Evolutionary conservation across 2,113 vertebrate species (phyloP), one percentile per base, ranked within the genome.

Genomic region (Anoura caudifer): DNA sequence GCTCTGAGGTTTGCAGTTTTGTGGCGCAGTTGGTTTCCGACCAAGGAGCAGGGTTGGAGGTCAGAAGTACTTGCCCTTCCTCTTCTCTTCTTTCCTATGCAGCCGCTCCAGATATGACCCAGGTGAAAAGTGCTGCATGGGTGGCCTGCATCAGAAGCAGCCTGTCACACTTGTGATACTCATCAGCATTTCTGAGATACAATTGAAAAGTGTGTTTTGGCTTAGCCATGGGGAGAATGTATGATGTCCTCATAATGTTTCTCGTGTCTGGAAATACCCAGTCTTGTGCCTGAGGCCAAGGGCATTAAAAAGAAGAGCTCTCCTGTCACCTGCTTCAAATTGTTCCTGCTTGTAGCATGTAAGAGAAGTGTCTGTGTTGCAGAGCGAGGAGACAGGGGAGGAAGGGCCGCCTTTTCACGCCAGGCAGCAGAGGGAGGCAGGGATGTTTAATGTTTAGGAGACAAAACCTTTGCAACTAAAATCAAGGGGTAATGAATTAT

Each of bases 131-230:
- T 26, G 4, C n/a, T 90, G 63, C n/a, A 24, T 31, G 24, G 65
- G 9, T 96, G 15, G 1, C 73, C 15, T 38, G 36, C 61, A 96
- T 88, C 56, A 88, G 90, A 96, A 95, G 54, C 20, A n/a, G 24
- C 5, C 77, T 97, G 79, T 95, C 24, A 81, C 76, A 3, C n/a
- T 3, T 4, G 89, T 82, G 15, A 87, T 73, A 87, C 43, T 41
- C 83, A 82, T 56, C 81, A n/a, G 8, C 59, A 95, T 95, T 80
- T 97, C 91, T 72, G 63, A 98, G 97, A 98, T 80, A 26, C 96
- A 97, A 86, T 67, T 96, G 72, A 26, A 56, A 95, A 93, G 75
- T 33, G 47, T 17, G 3, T 5, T 96, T 97, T 87, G 94, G 70
- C 76, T 98, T 98, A 95, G 59, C 80, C 87, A 92, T 36, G 38